phyloP scores from a whole-genome alignment of 2,113 vertebrate genomes.

The Charadrius vociferus region DNA sequence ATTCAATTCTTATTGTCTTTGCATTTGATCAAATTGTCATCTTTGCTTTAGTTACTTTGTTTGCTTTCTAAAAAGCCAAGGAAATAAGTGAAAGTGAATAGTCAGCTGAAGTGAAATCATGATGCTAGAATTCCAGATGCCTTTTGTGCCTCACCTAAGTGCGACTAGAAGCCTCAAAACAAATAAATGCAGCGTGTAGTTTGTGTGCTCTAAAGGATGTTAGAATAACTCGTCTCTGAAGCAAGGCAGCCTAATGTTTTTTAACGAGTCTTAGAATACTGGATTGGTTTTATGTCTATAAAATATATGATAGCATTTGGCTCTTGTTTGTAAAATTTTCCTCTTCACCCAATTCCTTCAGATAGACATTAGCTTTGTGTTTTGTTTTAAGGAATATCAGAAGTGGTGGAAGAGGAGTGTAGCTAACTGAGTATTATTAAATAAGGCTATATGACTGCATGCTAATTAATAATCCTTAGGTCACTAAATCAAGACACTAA shows the following conservation, averaged over 20 bases:
- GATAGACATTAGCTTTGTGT: background rate
- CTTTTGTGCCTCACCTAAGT: background rate
- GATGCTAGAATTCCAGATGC: background rate
- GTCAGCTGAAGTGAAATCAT: background rate
- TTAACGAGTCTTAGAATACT: background rate
- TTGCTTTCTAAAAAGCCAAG: background rate
- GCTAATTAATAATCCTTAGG: background rate
- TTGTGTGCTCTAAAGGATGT: background rate
- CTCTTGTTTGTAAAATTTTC: background rate
- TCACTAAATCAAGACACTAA: background rate
- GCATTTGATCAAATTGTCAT: background rate
- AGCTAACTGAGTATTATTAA: background rate
- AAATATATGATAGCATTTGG: background rate
- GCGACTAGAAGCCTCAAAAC: background rate
- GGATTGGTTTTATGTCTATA: background rate
- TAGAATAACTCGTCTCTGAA: background rate
- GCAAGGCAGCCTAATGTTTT: background rate
- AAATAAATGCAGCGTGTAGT: accelerated
- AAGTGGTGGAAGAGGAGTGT: background rate
- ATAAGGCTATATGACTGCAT: background rate
- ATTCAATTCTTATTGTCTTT: background rate
- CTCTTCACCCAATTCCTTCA: background rate
- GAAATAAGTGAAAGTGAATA: background rate
- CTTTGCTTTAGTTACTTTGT: background rate
- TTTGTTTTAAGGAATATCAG: background rate